Evolutionary conservation across 2,888 invertebrate species (phyloP).

Genomic region (Synergus itoensis): DNA sequence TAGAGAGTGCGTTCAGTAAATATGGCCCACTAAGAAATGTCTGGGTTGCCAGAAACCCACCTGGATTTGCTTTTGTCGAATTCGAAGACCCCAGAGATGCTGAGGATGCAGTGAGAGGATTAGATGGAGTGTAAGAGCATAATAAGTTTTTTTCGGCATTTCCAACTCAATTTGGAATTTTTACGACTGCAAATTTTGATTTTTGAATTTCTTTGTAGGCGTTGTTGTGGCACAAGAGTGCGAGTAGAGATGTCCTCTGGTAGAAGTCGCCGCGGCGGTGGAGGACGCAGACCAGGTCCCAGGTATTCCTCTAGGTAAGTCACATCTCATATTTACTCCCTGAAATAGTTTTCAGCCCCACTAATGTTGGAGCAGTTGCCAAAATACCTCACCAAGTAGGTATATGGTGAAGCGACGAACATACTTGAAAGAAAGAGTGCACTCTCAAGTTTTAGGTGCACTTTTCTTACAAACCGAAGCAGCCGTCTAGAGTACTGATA

Average conservation of each 20-base stretch:
- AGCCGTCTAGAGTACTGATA: background rate
- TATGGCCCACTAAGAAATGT: conserved; percentile 94
- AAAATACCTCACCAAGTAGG: conserved; percentile 66
- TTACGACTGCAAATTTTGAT: background rate
- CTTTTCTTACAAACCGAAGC: conserved; percentile 51
- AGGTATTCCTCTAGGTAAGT: conserved; percentile 73
- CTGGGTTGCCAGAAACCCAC: conserved; percentile 96
- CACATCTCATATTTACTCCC: conserved; percentile 3
- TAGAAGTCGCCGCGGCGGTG: conserved; percentile 86
- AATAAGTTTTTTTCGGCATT: background rate
- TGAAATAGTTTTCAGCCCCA: conserved; percentile 57
- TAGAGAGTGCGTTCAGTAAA: conserved; percentile 92
- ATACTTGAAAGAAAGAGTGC: conserved; percentile 58
- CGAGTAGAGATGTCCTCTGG: conserved; percentile 97
- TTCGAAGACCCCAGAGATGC: conserved; percentile 94
- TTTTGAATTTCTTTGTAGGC: conserved; percentile 79
- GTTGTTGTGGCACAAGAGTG: conserved; percentile 93
- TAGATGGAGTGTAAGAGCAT: conserved; percentile 88
- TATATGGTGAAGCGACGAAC: conserved; percentile 62
- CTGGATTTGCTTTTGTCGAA: conserved; percentile 94
- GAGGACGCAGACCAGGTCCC: conserved; percentile 72
- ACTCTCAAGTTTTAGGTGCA: conserved; percentile 54
- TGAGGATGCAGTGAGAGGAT: conserved; percentile 89
- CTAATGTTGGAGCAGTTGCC: conserved; percentile 62
- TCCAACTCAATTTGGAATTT: background rate